Percentiles rank a stretch among this genome's conserved stretches.
Conservation (phyloP, 2,888 invertebrate species). For the Luperina nickerlii region DNA sequence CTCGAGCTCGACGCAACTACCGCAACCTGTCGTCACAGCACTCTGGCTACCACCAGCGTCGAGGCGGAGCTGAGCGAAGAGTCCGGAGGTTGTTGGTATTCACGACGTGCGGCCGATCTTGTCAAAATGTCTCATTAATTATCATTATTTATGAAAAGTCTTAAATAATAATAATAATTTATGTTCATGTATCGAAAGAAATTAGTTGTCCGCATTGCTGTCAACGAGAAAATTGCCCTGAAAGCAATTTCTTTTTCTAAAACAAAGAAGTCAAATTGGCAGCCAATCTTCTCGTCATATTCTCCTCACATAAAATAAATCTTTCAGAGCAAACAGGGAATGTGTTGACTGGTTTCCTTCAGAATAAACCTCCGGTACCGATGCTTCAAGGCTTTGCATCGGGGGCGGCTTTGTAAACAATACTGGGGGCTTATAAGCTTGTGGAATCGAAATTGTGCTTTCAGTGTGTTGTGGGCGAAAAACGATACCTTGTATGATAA, state of each 20-base stretch:
- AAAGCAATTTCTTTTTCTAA: background rate
- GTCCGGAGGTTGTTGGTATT: too few relatives aligned
- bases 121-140: too few relatives aligned
- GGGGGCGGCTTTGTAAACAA: slow-evolving; percentile 42
- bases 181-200: background rate
- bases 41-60: too few relatives aligned
- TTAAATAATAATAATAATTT: background rate
- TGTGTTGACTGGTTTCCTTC: slow-evolving; percentile 37
- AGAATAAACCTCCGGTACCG: slow-evolving; percentile 1
- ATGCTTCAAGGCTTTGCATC: slow-evolving; percentile 56
- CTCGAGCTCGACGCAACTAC: too few relatives aligned
- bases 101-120: too few relatives aligned
- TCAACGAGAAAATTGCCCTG: background rate
- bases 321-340: slow-evolving; percentile 5
- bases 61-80: too few relatives aligned
- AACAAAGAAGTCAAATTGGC: background rate
- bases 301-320: slow-evolving; percentile 23
- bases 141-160: background rate
- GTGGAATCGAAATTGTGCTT: slow-evolving; percentile 38
- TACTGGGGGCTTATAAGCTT: slow-evolving; percentile 48
- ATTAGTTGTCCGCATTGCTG: background rate
- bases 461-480: background rate
- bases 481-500: background rate
- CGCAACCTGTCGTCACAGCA: too few relatives aligned
- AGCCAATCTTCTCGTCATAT: slow-evolving; percentile 3